Evolutionary conservation across 2,888 invertebrate genomes (phyloP), one percentile per base, ranked within the genome.

Genomic region (Philonicus albiceps): DNA sequence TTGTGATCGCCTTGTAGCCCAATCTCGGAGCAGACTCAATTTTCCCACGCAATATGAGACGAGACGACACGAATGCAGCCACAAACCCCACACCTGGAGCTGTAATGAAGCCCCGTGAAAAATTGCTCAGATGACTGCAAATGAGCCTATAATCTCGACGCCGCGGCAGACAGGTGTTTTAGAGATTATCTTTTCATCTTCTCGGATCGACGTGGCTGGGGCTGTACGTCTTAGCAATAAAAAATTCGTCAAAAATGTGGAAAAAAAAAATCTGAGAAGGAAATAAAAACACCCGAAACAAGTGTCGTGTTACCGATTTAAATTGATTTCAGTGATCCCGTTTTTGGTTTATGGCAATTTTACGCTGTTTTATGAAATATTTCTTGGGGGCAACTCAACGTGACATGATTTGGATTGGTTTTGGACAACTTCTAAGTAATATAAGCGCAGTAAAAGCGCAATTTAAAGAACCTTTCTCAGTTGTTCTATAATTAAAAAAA

Each of bases 141-240:
- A 85, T 73, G 85, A 43, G 85, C 27, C 81, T 64, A 49, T 74
- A 74, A 85, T 85, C 49, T 43, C 73, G 22, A 31, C 81, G 22
- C 16, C 75, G 73, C 86, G 72, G 75, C n/a, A 72, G 83, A 87
- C 87, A 87, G 87, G 87, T 87, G 87, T 87, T 86, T 76, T 84
- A 55, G 83, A 73, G 84, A 87, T 87, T 86, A 87, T 84, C 81
- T 87, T 83, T 86, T 84, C 73, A 43, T 84, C 43, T 37, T 83
- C 43, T 64, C 64, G 64, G 53, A 2, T n/a, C 53, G 19, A 19
- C 53, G 53, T 16, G 5, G 19, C 19, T 53, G 53, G 64, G 64
- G 64, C 64, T 64, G 64, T 3, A 27, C 64, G 13, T 64, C 72
- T 72, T 34, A 40, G 37, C 8, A 83, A 13, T 34, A 72, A 37